Conservation (phyloP, 2,797 vertebrate species). For the Acanthiza pusilla region DNA sequence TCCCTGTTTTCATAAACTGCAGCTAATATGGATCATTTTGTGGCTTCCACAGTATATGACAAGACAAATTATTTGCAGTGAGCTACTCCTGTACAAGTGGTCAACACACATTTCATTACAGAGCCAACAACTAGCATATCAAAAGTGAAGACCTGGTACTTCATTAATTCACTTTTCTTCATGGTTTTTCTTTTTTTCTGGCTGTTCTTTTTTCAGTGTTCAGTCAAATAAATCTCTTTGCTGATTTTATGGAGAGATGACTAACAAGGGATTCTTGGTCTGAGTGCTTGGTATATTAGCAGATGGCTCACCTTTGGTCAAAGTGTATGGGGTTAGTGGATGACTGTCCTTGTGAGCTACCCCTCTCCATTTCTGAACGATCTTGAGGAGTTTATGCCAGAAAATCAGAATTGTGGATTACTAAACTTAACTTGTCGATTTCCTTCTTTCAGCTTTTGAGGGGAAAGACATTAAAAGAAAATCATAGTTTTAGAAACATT, state of each 20-base stretch:
- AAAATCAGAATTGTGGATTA: neutral
- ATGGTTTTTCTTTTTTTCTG: neutral
- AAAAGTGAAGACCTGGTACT: constrained; percentile 18
- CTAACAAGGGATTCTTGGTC: neutral
- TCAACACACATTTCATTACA: constrained; percentile 36
- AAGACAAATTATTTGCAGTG: constrained; percentile 47
- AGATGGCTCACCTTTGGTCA: neutral
- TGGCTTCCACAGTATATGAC: constrained; percentile 17
- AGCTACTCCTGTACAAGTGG: neutral
- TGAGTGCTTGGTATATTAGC: neutral
- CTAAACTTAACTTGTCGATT: neutral
- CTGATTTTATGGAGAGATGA: neutral
- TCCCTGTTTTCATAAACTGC: neutral
- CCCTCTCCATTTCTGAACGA: neutral
- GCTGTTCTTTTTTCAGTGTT: neutral
- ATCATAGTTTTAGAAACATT: neutral
- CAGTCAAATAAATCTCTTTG: neutral
- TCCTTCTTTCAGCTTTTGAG: neutral
- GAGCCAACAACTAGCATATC: neutral
- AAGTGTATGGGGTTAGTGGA: neutral
- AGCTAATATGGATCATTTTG: neutral
- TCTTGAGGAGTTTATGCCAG: neutral
- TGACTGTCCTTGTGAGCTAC: neutral
- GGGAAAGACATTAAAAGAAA: neutral
- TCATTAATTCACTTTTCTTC: constrained; percentile 14